Evolutionary conservation across 2,888 invertebrate genomes (phyloP).

Genomic region (Zootermopsis nevadensis): DNA sequence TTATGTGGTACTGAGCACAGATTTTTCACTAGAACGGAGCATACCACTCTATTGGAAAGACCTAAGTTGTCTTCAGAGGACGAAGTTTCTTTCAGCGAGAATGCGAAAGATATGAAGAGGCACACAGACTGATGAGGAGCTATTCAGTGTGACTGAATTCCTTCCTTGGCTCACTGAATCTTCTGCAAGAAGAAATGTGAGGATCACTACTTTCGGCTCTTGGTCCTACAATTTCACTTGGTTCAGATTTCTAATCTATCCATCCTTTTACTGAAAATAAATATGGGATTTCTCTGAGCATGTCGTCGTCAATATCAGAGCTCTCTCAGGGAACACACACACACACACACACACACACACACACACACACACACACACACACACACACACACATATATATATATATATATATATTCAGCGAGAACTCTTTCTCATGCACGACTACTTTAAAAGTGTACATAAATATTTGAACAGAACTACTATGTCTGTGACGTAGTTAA

Average conservation of each 20-base stretch:
- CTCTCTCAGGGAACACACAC: too few species aligned
- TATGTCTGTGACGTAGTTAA: too few species aligned
- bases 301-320: too few species aligned
- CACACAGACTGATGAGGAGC: neutral
- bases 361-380: too few species aligned
- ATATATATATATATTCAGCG: too few species aligned
- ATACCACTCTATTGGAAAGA: neutral
- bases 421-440: too few species aligned
- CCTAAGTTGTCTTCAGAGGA: neutral
- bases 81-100: neutral
- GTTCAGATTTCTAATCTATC: constrained; percentile 6
- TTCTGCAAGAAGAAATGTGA: neutral
- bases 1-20: constrained; percentile 1
- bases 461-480: too few species aligned
- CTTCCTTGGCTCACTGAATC: neutral
- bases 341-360: too few species aligned
- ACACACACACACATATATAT: too few species aligned
- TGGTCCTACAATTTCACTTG: neutral
- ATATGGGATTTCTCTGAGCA: too few species aligned
- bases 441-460: too few species aligned
- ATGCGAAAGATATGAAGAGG: neutral
- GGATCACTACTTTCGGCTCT: neutral
- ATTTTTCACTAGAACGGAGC: neutral
- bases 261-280: too few species aligned
- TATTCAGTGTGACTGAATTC: constrained; percentile 7